Evolutionary conservation across 2,888 invertebrate species (phyloP), one percentile per base, ranked within the genome.

Genomic region (Pyrrhia umbra): DNA sequence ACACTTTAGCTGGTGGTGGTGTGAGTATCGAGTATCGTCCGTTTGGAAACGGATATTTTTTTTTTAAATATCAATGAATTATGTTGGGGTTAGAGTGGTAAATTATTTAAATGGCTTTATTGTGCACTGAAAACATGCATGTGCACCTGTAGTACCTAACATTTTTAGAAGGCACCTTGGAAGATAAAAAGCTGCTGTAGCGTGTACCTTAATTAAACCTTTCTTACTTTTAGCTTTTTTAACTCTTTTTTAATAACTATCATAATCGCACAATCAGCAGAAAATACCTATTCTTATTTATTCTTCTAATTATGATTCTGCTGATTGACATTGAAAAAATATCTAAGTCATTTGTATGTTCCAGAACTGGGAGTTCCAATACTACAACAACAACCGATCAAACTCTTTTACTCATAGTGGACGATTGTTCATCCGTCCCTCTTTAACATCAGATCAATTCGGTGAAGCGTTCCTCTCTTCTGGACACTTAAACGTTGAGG

Each of bases 361-460:
- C 30, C 84, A 96, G 96, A 97, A 97, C 86, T 96, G 96, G 96
- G 96, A 97, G 85, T 97, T 97, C 88, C 96, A 97, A 87, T 96
- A 96, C 90, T 97, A 96, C 86, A 95, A 88, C 77, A 97, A 97
- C 90, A 96, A 96, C 85, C 94, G 97, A 23, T 91, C 95, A 0
- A 97, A 97, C 88, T 96, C 96, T 49, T 97, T 95, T 86, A 90
- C 93, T 0, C 89, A 94, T 75, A 90, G 95, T 77, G 96, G 97
- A 0, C 85, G 87, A 8, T 90, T 97, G 10, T 95, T 93, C 87
- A 95, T 97, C 70, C 95, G 95, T 75, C 97, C 97, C 0, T 95
- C 96, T 0, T 82, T 96, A 30, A 93, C 95, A 0, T 87, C 95
- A 6, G 96, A 96, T 72, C 95, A 96, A 70, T 91, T 90, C 45